Conservation (phyloP, 2,113 vertebrate genomes). For the Coptodon bakossiorum region DNA sequence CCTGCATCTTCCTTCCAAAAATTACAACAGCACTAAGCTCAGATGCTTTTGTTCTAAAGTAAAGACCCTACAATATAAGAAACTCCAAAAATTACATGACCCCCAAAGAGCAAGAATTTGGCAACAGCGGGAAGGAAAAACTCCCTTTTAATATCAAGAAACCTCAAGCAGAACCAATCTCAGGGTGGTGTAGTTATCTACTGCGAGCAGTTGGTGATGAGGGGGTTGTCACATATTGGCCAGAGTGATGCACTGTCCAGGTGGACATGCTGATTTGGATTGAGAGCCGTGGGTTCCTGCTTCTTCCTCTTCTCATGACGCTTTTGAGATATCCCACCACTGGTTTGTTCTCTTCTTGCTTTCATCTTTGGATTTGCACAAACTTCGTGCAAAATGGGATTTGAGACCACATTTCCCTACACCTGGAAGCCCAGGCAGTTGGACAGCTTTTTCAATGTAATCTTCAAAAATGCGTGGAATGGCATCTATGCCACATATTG, state of each 20-base stretch:
- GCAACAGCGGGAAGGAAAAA: neutral
- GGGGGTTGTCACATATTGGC: neutral
- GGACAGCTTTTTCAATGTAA: neutral
- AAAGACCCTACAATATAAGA: neutral
- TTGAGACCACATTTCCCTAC: neutral
- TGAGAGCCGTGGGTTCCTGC: neutral
- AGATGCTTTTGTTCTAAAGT: neutral
- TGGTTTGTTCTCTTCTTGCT: neutral
- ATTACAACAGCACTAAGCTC: neutral
- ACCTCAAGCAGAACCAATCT: neutral
- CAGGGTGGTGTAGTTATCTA: neutral
- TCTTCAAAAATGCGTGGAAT: neutral
- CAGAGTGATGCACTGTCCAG: neutral
- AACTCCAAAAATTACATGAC: neutral
- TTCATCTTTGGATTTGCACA: neutral
- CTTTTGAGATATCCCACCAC: neutral
- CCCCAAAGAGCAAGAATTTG: neutral
- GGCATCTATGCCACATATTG: neutral
- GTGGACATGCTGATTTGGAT: neutral
- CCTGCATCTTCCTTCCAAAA: neutral
- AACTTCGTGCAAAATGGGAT: rapidly evolving
- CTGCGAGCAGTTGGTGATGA: neutral
- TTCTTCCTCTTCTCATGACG: neutral
- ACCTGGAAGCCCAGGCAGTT: neutral
- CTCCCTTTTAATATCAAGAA: neutral